Evolutionary conservation across 2,888 invertebrate species (phyloP), one percentile per base, ranked within the genome.

Genomic region (Piscicola geometra): DNA sequence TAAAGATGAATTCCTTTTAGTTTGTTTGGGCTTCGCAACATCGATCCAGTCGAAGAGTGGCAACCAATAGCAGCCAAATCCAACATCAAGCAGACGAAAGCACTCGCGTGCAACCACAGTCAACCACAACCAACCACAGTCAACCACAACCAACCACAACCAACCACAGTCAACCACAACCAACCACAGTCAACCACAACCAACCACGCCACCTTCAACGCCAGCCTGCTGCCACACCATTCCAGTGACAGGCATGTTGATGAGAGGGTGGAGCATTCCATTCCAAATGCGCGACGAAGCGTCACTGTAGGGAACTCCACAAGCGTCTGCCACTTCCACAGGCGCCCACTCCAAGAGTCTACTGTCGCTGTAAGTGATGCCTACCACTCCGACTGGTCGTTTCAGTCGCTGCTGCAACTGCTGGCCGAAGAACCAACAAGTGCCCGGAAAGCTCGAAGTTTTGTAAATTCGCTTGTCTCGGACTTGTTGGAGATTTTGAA

Each of bases 191-290:
- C 41, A 41, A 15, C 41, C 15, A 41, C 41, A 41, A 9, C 41
- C 41, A 12, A 28, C n/a, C 5, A 18, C 25, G 30, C 2, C 28
- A 41, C 41, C 33, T 36, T 47, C 5, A 1, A 1, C 9, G 77
- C 33, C 78, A 83, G 84, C 85, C 81, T 84, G 84, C 75, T 84
- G 84, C 83, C 83, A 85, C 28, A 84, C 81, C 25, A 81, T 81
- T 12, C 84, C 84, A 77, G 81, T 82, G 50, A 84, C 81, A 18
- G 83, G 81, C 79, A 83, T 78, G n/a, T 81, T 81, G 9, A 83
- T 79, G 5, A 84, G 78, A 0, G 84, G 84, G 73, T 82, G 78
- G 33, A 85, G 80, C 85, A 85, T 84, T 5, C 83, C 81, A 78
- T 85, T 84, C 83, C 84, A 85, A 21, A 84, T 77, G 21, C 72